Conservation (phyloP, 1,140 invertebrate species). For the Apis mellifera region DNA sequence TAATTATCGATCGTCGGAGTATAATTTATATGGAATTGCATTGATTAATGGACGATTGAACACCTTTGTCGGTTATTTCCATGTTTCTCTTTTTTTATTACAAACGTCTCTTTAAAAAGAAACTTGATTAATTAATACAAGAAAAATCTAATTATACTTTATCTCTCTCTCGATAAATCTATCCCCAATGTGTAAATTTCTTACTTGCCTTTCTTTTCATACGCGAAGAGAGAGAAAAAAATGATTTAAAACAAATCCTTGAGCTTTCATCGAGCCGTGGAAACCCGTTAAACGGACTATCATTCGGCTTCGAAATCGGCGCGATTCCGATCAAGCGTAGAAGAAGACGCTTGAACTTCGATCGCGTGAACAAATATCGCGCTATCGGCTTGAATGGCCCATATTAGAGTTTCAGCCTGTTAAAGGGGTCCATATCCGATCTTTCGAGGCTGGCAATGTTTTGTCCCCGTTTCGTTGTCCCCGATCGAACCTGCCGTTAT, state of each 20-base stretch:
- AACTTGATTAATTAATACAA: not conserved
- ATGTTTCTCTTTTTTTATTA: not conserved
- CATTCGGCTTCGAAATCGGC: not conserved
- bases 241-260: not conserved
- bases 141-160: not conserved
- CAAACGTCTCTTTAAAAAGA: not conserved
- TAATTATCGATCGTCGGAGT: slow-evolving; percentile 55
- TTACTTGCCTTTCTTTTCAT: too few relatives aligned
- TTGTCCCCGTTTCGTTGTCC: slow-evolving; percentile 40
- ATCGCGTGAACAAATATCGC: slow-evolving; percentile 53
- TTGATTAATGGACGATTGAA: slow-evolving; percentile 43
- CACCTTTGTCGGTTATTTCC: too few relatives aligned
- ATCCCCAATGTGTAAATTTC: too few relatives aligned
- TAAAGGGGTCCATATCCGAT: slow-evolving; percentile 76
- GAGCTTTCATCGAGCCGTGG: not conserved
- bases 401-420: slow-evolving; percentile 74
- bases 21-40: slow-evolving; percentile 52
- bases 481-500: not conserved
- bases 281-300: not conserved
- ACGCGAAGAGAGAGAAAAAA: not conserved
- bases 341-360: not conserved
- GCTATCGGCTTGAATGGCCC: slow-evolving; percentile 77
- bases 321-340: not conserved
- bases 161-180: too few relatives aligned
- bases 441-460: slow-evolving; percentile 52